Base-by-base conservation (phyloP, 1,140 invertebrate genomes). In the Temnothorax nylanderi region DNA sequence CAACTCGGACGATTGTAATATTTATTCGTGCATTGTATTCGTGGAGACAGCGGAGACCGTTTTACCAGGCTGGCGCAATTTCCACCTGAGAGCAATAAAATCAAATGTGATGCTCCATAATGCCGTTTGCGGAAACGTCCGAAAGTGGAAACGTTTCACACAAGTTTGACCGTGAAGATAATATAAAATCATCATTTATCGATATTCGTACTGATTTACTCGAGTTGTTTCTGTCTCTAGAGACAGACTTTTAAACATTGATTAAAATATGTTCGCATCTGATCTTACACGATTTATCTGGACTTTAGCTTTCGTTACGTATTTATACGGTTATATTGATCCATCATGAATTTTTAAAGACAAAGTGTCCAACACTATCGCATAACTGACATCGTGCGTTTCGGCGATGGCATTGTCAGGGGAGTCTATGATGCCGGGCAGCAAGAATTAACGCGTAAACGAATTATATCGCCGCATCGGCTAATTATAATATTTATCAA, bases 401-500 rank as follows among this genome's bases (percentile, higher is more conserved):
- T 58, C 51, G 21, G 6, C 16, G 26, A 2, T 49, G 64, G 44
- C 54, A 49, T 49, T 75, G 58, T 49, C 80, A 84, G 54, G 80
- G 69, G 54, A 84, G 56, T 60, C 41, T 49, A 26, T 32, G 67
- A 84, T 34, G 13, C 32, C 13, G 16, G n/a, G 44, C 32, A 34
- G 41, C 56, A 76, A 78, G 74, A 89, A 74, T 51, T 54, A 65
- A 60, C 58, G n/a, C 54, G n/a, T 85, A 88, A 93, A 89, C 81
- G 87, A 92, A 89, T 89, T 88, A 88, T 87, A 72, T 88, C 78
- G 72, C 67, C 49, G 44, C 49, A 92, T 88, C 71, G 62, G 69
- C 88, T 93, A 93, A 94, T 93, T 93, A 92, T 89, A 93, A 93
- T 92, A 93, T 94, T 92, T 92, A 93, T 90, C 80, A 89, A n/a